Evolutionary conservation across 1,140 invertebrate genomes (phyloP), one percentile per base, ranked within the genome.

Genomic region (Brachionus rubens): DNA sequence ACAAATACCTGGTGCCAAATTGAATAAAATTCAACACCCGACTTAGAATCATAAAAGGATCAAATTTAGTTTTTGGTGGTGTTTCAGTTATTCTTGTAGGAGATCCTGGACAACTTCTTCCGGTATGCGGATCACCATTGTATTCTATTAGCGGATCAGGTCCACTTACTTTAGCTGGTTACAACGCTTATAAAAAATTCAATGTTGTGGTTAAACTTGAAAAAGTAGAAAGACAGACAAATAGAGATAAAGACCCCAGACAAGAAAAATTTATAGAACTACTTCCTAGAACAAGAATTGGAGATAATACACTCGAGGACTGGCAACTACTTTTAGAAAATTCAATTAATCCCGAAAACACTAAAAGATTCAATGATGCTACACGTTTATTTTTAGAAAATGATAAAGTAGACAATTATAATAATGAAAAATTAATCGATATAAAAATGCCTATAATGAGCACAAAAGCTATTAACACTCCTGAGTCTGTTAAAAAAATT

Each of bases 211-310:
- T 12, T 43, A 12, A 2, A 43, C 1, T n/a, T n/a, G 10, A n/a
- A 43, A 12, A 43, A 12, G 41, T 43, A 47, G 19, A 16, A 47
- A 14, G 19, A 47, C 14, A 47, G 3, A 47, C 10, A 14, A 47
- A 4, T 47, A 47, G 19, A n/a, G 43, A 47, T 47, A 47, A n/a
- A 47, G n/a, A n/a, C n/a, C n/a, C n/a, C n/a, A 47, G 43, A 47
- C 43, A 47, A 47, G 14, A 47, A 47, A 47, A 47, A 47, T 47
- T 47, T 47, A 47, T 47, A 47, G 43, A 47, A 47, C 43, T 47
- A 47, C 19, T 47, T n/a, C 43, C 43, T 47, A 47, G 43, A 16
- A n/a, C 14, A n/a, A 47, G 43, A 47, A 47, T n/a, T 16, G 43
- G 43, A 47, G 43, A 47, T n/a, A 47, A 47, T 47, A 47, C 43